Base-by-base conservation (phyloP, 2,888 invertebrate genomes). In the Stenolophus ochropezus region DNA sequence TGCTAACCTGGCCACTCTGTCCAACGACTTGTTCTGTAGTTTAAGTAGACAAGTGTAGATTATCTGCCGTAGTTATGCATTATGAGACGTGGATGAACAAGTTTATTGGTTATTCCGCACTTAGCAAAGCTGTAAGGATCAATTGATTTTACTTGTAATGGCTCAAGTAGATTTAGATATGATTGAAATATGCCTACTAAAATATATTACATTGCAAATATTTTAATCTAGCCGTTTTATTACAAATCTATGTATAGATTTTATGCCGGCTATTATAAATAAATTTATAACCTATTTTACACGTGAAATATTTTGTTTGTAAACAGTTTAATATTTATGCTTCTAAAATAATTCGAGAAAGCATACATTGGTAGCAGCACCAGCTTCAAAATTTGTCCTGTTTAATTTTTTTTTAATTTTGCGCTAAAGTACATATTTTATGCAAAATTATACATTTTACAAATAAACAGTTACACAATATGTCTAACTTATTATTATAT, bases 21-120 rank as follows among this genome's bases (percentile, higher is more conserved):
- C 53, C 25, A 74, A 53, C 74, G 53, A 74, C 74, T 74, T 74
- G 74, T 74, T 74, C 74, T 25, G 51, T n/a, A 25, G 74, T 74
- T 74, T 74, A 53, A 74, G 51, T 74, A 74, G 74, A 74, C 74
- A 74, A 74, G 51, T 27, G 51, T 53, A 53, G 49, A 74, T 74
- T 51, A 74, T 74, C 74, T 53, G 16, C 25, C 25, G 11, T 51
- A 53, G 74, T 74, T 74, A 25, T 74, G 74, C 74, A 53, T 74
- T 74, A 74, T 74, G 74, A 74, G 74, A 53, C 53, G 53, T 51
- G 18, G 16, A 49, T 23, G 71, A 42, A 18, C 18, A 56, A 18
- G 61, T 69, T 51, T 21, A 74, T 21, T 51, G 18, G 21, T 23
- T 47, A 14, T 74, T 11, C 18, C n/a, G 25, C 11, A 69, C 14